Base-by-base conservation (phyloP, 1,140 invertebrate species). In the Panagrolaimus sp. region DNA sequence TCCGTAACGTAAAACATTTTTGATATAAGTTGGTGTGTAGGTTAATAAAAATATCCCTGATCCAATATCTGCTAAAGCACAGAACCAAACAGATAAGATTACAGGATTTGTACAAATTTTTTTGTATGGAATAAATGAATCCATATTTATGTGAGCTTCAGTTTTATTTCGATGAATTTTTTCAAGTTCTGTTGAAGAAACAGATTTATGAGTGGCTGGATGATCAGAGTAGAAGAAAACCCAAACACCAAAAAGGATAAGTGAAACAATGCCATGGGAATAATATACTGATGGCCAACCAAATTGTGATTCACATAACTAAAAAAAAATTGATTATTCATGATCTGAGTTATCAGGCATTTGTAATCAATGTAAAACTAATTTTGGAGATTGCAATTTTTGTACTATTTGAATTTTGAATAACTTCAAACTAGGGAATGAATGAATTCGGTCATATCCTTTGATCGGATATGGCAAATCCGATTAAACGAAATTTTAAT, bases 81-180 rank as follows among this genome's bases (percentile, higher is more conserved):
- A 79, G 8, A 76, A 68, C 75, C 72, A 76, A 43, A 79, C 68
- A 44, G 68, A 43, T 73, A 72, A 79, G 47, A 78, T 52, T 5
- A 76, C 14, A 8, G 55, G 28, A 44, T 58, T 48, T 6, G 46
- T 43, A 1, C 74, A 21, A n/a, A 71, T 43, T 32, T 15, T 58
- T 63, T 24, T 44, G 55, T 75, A 75, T 9, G 74, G 74, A 47
- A 75, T 58, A 45, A 72, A 75, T 15, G 71, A 71, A 46, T 68
- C 43, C 44, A 75, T 62, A 32, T 68, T 43, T 15, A 65, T 65
- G n/a, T 77, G 62, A 21, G 44, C 73, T 21, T 63, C 26, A 24
- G 63, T 52, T 65, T 75, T 75, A 17, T 69, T 75, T 44, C 45
- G 17, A 14, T 68, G 24, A 52, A 75, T 75, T 17, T 58, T 46